Evolutionary conservation across 2,113 vertebrate species (phyloP).

Genomic region (Trichomycterus rosablanca): DNA sequence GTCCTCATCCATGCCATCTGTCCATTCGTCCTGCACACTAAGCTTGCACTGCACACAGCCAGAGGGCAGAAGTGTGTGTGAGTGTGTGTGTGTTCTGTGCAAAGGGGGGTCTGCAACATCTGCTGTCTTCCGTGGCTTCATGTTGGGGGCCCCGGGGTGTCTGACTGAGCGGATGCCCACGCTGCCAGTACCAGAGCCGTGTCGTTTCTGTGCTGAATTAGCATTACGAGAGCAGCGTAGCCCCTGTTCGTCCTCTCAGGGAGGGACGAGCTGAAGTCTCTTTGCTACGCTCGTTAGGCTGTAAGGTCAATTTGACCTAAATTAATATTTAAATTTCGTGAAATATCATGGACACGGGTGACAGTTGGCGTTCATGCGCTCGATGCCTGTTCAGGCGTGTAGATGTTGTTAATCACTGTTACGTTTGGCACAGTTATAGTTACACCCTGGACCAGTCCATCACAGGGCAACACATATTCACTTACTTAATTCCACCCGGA

Average conservation of each 20-base stretch:
- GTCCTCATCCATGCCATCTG: constrained; percentile 46
- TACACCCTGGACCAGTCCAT: too few relatives aligned
- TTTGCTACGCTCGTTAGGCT: constrained; percentile 41
- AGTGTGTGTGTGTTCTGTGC: constrained; percentile 1
- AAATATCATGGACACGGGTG: constrained; percentile 28
- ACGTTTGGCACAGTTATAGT: neutral
- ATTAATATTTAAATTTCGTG: constrained; percentile 45
- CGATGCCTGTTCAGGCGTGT: constrained; percentile 20
- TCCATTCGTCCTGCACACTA: constrained; percentile 39
- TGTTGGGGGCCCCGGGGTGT: constrained; percentile 37
- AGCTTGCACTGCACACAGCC: constrained; percentile 43
- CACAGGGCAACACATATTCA: too few relatives aligned
- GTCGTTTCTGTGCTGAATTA: constrained; percentile 31
- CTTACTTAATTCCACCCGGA: too few relatives aligned
- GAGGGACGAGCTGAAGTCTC: constrained; percentile 30
- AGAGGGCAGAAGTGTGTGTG: constrained; percentile 23
- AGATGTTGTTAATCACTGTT: constrained; percentile 15
- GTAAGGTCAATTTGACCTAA: constrained; percentile 52
- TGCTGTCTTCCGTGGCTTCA: constrained; percentile 43
- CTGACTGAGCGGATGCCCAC: constrained; percentile 21
- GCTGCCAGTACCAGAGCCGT: constrained; percentile 28
- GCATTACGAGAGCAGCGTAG: constrained; percentile 12
- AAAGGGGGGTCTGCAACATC: constrained; percentile 40
- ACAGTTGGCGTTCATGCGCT: constrained; percentile 35
- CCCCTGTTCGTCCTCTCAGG: constrained; percentile 18